Evolutionary conservation across 2,888 invertebrate genomes (phyloP).

Genomic region (Anodontia alba): DNA sequence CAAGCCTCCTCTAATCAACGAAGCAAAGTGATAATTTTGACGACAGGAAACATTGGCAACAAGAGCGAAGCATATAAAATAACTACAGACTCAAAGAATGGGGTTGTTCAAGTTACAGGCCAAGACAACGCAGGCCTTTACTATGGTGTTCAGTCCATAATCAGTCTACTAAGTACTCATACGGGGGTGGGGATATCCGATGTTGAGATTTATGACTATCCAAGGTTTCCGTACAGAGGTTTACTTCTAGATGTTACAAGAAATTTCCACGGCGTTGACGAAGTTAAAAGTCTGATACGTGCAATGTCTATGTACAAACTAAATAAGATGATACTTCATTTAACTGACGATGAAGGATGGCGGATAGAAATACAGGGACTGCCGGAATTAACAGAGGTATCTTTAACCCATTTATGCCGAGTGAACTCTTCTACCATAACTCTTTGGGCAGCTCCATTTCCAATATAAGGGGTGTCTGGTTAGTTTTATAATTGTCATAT

Average conservation of each 20-base stretch:
- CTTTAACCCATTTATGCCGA: no score
- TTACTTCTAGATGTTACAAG: constrained; percentile 44
- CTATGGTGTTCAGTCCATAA: constrained; percentile 42
- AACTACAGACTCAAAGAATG: background rate
- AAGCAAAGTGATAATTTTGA: background rate
- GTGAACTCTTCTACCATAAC: no score
- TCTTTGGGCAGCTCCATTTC: no score
- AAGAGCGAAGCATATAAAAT: constrained; percentile 9
- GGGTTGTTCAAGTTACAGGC: background rate
- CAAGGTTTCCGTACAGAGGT: constrained; percentile 46
- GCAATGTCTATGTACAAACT: constrained; percentile 77
- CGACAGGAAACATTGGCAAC: background rate
- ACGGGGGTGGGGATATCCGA: background rate
- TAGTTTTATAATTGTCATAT: no score
- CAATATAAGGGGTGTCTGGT: no score
- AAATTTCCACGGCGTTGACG: constrained; percentile 52
- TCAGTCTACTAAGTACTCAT: constrained; percentile 14
- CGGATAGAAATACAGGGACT: constrained; percentile 74
- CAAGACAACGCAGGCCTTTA: constrained; percentile 28
- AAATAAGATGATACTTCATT: constrained; percentile 76
- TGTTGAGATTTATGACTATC: constrained; percentile 30
- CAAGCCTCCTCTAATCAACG: no score
- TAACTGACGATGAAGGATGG: constrained; percentile 80
- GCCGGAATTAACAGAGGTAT: constrained; percentile 72
- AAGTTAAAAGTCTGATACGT: constrained; percentile 61